Conservation (phyloP, 2,888 invertebrate genomes). For the Oligia strigilis region DNA sequence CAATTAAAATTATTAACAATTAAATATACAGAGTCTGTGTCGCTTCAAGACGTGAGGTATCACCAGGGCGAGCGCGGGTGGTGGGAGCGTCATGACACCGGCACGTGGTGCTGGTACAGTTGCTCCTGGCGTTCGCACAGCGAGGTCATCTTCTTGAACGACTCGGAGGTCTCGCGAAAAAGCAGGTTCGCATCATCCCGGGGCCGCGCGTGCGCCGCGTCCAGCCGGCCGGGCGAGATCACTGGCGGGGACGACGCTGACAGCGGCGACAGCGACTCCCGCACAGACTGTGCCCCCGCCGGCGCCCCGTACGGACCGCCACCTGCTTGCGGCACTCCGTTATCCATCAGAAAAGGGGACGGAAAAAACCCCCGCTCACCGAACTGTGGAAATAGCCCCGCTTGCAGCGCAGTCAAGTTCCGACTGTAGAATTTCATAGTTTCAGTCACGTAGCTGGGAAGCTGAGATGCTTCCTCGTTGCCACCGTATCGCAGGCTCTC, state of each 20-base stretch:
- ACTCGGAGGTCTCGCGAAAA: conserved; percentile 89
- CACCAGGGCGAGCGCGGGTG: conserved; percentile 85
- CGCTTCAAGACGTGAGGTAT: conserved; percentile 80
- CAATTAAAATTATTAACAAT: conserved; percentile 90
- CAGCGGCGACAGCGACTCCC: conserved; percentile 87
- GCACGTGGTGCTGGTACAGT: conserved; percentile 89
- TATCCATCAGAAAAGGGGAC: conserved; percentile 85
- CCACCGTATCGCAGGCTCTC: conserved; percentile 92
- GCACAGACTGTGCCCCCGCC: conserved; percentile 83
- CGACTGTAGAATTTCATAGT: conserved; percentile 89
- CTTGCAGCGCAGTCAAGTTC: conserved; percentile 84
- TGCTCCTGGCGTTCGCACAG: conserved; percentile 89
- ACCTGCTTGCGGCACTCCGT: conserved; percentile 80
- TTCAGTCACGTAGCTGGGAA: conserved; percentile 87
- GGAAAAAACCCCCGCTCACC: conserved; percentile 86
- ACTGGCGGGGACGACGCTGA: conserved; percentile 89
- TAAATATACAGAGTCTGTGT: conserved; percentile 87
- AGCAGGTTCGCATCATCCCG: conserved; percentile 88
- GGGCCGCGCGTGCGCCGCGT: conserved; percentile 85
- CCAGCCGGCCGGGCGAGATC: conserved; percentile 86
- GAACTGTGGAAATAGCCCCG: conserved; percentile 86
- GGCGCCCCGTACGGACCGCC: conserved; percentile 83
- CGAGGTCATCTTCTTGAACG: conserved; percentile 89
- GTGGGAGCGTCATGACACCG: conserved; percentile 88
- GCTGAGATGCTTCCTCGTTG: conserved; percentile 83